Percentiles rank a stretch among this genome's conserved stretches.
phyloP scores from a whole-genome alignment of 2,113 vertebrate species.

The Clupea harengus region DNA sequence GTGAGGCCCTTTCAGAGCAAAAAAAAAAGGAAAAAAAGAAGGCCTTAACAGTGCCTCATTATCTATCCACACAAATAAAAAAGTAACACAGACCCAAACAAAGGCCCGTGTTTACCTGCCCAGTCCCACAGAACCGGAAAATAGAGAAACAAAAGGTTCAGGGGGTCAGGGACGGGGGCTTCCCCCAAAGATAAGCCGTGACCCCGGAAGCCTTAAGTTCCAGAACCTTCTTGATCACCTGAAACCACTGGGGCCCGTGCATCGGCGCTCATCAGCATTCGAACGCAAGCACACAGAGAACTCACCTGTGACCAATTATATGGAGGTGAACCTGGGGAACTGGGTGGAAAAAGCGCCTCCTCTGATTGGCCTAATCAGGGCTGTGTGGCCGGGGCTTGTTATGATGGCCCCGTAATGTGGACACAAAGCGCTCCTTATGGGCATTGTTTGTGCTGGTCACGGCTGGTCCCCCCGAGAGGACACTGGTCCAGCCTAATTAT shows the following conservation, averaged over 20 bases:
- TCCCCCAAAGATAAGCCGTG: conserved; percentile 15
- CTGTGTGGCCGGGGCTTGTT: conserved; percentile 77
- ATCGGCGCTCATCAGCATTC: conserved; percentile 76
- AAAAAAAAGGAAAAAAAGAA: not conserved
- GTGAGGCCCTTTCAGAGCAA: not conserved
- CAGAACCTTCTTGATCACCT: conserved; percentile 40
- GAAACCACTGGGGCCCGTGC: conserved; percentile 71
- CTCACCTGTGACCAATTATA: conserved; percentile 90
- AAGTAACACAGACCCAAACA: not conserved
- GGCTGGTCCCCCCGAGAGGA: conserved; percentile 55
- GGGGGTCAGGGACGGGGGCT: conserved; percentile 21
- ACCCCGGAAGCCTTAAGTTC: conserved; percentile 23
- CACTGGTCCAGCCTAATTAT: conserved; percentile 65
- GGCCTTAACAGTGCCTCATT: not conserved
- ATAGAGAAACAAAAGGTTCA: conserved; percentile 49
- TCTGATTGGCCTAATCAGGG: conserved; percentile 75
- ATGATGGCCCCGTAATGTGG: conserved; percentile 78
- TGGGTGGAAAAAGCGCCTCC: conserved; percentile 71
- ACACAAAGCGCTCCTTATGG: conserved; percentile 78
- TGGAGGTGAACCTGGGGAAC: conserved; percentile 76
- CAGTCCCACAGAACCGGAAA: conserved; percentile 25
- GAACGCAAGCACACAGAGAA: conserved; percentile 71
- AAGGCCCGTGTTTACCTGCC: conserved; percentile 34
- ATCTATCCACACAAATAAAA: not conserved
- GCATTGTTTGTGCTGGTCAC: conserved; percentile 47